Base-by-base conservation (phyloP, 2,113 vertebrate species). In the Casuarius casuarius region DNA sequence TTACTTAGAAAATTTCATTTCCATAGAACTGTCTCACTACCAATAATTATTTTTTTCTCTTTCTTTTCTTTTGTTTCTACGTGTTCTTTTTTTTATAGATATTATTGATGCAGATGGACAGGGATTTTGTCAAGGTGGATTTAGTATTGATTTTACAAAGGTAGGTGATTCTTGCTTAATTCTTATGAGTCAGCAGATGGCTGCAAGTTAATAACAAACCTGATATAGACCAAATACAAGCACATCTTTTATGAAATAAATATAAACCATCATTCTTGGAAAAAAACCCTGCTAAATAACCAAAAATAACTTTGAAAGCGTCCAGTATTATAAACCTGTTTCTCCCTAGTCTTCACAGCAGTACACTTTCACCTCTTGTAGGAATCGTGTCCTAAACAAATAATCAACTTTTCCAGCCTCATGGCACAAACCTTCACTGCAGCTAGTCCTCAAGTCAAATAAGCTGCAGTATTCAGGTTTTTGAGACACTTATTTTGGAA, bases 71-170 rank as follows among this genome's bases (percentile, higher is more conserved):
- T 91, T 59, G 95, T 85, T 96, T 94, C 63, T 68, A 6, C 89
- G 61, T 21, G 20, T 94, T 96, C 87, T 95, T 42, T 62, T 92
- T 92, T 87, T 96, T 97, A 89, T 97, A 99, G 99, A 46, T 73
- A 98, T 97, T 44, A 98, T 95, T 14, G 98, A 99, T 65, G 99
- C 99, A 52, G 99, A 99, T 83, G 99, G 99, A 10, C 99, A 99
- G 97, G 99, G 99, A 28, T 99, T 99, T 98, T 99, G 99, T 97
- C 99, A 99, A 98, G 99, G 99, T 67, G 99, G 99, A 94, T 99
- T 99, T 98, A 99, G 99, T 74, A 99, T 98, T 72, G 99, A 99
- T 95, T 99, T 99, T 89, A 98, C 99, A 28, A 99, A 99, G 98
- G 99, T 99, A 98, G 70, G 98, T 96, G 89, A 26, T 42, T 40